Conservation (phyloP, 2,888 invertebrate species). For the Caenorhabditis doughertyi region DNA sequence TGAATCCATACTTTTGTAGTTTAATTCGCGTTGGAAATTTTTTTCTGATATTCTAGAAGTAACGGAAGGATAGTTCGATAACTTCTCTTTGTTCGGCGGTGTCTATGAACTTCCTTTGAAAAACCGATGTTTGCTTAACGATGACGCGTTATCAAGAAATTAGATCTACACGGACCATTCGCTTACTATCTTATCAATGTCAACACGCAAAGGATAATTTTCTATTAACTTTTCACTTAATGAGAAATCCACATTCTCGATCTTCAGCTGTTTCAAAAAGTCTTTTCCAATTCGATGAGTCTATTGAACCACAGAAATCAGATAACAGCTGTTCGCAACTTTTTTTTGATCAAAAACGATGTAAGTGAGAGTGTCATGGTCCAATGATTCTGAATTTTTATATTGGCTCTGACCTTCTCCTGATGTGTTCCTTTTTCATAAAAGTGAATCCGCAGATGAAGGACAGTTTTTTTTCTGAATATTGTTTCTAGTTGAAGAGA, state of each 20-base stretch:
- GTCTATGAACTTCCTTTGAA: too few species aligned
- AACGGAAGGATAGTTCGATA: too few species aligned
- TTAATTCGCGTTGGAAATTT: too few species aligned
- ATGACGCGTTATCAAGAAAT: neutral
- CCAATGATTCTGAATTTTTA: neutral
- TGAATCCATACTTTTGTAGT: too few species aligned
- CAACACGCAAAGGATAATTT: neutral
- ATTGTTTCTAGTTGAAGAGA: too few species aligned
- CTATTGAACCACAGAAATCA: neutral
- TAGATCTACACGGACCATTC: neutral
- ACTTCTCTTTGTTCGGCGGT: too few species aligned
- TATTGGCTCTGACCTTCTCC: neutral
- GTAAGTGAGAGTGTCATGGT: neutral
- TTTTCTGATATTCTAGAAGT: too few species aligned
- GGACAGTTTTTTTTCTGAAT: too few species aligned
- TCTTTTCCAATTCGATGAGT: neutral
- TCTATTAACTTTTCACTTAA: neutral
- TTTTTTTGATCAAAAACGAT: slow-evolving; percentile 8
- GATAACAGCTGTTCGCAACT: slow-evolving; percentile 14
- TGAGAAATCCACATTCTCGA: neutral
- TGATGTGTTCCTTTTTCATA: neutral
- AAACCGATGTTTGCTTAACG: neutral
- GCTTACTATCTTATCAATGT: neutral
- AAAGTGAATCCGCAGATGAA: too few species aligned
- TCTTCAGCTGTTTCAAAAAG: neutral